Percentiles rank a stretch among this genome's conserved stretches.
phyloP scores from a whole-genome alignment of 2,888 invertebrate genomes.

The Hydraecia micacea region DNA sequence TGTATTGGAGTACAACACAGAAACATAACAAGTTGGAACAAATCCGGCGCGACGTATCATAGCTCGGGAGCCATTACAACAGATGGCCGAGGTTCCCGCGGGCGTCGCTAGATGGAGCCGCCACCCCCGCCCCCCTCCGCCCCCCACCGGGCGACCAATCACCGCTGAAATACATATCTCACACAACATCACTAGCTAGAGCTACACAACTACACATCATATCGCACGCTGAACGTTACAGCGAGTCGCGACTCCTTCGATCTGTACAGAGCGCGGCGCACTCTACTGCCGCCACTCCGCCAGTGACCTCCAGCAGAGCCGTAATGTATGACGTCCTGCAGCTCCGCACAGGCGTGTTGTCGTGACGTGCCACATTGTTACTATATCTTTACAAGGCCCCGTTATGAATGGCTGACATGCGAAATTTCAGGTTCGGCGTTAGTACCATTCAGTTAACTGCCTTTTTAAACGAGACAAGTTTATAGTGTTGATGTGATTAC shows the following conservation, averaged over 20 bases:
- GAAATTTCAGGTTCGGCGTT: slow-evolving; percentile 20
- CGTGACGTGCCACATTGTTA: slow-evolving; percentile 1
- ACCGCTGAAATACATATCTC: slow-evolving; percentile 71
- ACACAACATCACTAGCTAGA: slow-evolving; percentile 57
- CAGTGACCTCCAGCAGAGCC: background rate
- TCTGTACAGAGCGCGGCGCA: slow-evolving; percentile 7
- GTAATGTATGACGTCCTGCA: slow-evolving; percentile 16
- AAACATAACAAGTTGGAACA: slow-evolving; percentile 55
- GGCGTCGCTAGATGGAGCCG: slow-evolving; percentile 61
- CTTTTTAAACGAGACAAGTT: slow-evolving; percentile 2
- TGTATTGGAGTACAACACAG: slow-evolving; percentile 2
- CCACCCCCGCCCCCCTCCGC: slow-evolving; percentile 36
- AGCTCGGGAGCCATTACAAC: slow-evolving; percentile 56
- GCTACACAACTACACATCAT: slow-evolving; percentile 41
- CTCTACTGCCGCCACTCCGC: slow-evolving; percentile 14
- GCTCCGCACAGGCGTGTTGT: background rate
- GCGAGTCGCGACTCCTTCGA: slow-evolving; percentile 31
- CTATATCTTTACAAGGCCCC: slow-evolving; percentile 4
- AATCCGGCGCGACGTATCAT: slow-evolving; percentile 57
- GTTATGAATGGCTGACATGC: slow-evolving; percentile 42
- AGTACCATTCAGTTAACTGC: slow-evolving; percentile 12
- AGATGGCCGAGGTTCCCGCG: slow-evolving; percentile 48
- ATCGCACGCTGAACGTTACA: slow-evolving; percentile 25
- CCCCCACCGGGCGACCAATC: slow-evolving; percentile 59
- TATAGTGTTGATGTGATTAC: slow-evolving; percentile 15